Evolutionary conservation across 2,888 invertebrate species (phyloP), one percentile per base, ranked within the genome.

Genomic region (Mamestra brassicae): DNA sequence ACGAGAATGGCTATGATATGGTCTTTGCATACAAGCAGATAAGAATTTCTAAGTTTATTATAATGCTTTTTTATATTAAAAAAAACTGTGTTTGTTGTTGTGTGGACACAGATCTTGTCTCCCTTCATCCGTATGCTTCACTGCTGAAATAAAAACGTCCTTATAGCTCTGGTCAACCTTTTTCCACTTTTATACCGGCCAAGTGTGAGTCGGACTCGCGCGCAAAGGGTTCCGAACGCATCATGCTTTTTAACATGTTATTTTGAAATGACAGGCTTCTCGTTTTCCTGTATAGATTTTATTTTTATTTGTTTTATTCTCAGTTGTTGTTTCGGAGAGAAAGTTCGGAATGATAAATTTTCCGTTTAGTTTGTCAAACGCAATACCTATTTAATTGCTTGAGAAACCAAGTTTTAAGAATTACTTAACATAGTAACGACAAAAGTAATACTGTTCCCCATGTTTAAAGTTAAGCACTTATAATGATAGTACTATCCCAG

Each of bases 381-480:
- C 3, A 3, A 2, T 4, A n/a, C 2, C 17, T 7, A n/a, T 54
- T 54, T n/a, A 6, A 50, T 17, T 17, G 5, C 2, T 17, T 50
- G 15, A 52, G 3, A 52, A 52, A 52, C 2, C 52, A 17, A 17
- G 7, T 17, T 55, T 55, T 55, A n/a, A 10, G 26, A n/a, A 61
- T 42, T 17, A 60, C 15, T 42, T 61, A 42, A 45, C 45, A 11
- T 11, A 45, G 45, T 45, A 1, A 45, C 45, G 45, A 45, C 45
- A 45, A 45, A 11, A 11, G 2, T 8, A 2, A 45, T 11, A 3
- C 26, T 47, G n/a, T 67, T 13, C 13, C 4, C 62, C 26, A 61
- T 11, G 36, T 62, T 45, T 60, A 50, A 74, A 42, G 17, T 74
- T 45, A 63, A 36, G 52, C 13, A 58, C 63, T 74, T 13, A 15